Evolutionary conservation across 1,140 invertebrate genomes (phyloP), one percentile per base, ranked within the genome.

Genomic region (Drosophila ohnishii): DNA sequence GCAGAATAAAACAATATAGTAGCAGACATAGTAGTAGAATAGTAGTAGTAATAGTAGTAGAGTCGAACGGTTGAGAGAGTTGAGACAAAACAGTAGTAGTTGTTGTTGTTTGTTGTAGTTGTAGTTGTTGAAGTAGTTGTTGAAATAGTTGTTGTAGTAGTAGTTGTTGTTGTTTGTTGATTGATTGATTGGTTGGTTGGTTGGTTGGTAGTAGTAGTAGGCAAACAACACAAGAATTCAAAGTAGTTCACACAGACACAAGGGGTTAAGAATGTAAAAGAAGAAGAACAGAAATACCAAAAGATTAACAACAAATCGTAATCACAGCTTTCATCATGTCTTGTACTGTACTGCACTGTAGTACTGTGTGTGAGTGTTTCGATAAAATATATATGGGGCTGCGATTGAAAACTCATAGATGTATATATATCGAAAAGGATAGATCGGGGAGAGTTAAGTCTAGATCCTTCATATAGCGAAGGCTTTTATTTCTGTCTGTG

Each of bases 261-360:
- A 37, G 51, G 66, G 75, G 72, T 87, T 73, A 76, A 82, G 34
- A 55, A 78, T 60, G 80, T 72, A 87, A 76, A 77, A 85, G 78
- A 86, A 83, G 75, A 75, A 83, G 74, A 87, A 86, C 70, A 75
- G 60, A 88, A 87, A 75, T 66, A 71, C 64, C 51, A 71, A 71
- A 57, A 70, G 51, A 71, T 71, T 71, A 71, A 71, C 65, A 71
- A 71, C 69, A 71, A 40, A 71, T 71, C 34, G 69, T 59, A 71
- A 71, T 59, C 55, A 57, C 45, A 71, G 42, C 59, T 72, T 71
- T 70, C 19, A 30, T 56, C 13, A 30, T 66, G 62, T 67, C 62
- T 53, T 51, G 25, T 51, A 55, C 37, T 30, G 25, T 50, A 32
- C 48, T 34, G 25, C 25, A 40, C 39, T 66, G 63, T 63, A 22